phyloP scores from a whole-genome alignment of 2,797 vertebrate genomes.

The Caiman crocodilus region DNA sequence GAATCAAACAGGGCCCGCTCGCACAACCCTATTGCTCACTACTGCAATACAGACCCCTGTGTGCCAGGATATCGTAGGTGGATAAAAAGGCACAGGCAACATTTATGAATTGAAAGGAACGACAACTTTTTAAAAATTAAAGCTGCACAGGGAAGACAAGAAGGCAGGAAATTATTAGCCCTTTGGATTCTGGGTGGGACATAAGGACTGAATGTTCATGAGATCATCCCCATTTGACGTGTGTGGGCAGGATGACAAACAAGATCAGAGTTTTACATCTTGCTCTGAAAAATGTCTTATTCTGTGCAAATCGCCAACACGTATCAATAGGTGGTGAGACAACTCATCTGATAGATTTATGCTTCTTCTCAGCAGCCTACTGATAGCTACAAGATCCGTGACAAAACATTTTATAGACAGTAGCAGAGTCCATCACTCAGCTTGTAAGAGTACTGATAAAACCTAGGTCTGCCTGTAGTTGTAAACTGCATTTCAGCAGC shows the following conservation, averaged over 20 bases:
- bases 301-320: constrained; percentile 64
- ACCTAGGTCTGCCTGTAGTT: neutral
- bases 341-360: constrained; percentile 40
- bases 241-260: constrained; percentile 67
- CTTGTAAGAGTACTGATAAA: constrained; percentile 5
- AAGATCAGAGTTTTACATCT: constrained; percentile 58
- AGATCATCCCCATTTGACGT: constrained; percentile 39
- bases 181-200: neutral
- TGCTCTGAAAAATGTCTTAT: constrained; percentile 55
- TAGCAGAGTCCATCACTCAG: constrained; percentile 25
- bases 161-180: neutral
- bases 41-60: neutral
- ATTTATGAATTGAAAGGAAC: rapidly evolving
- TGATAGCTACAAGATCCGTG: constrained; percentile 51
- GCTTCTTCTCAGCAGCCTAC: constrained; percentile 62
- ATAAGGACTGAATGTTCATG: neutral
- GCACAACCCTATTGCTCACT: neutral
- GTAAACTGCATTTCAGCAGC: neutral
- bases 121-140: too few species aligned
- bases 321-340: constrained; percentile 64
- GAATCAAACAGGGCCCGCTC: too few species aligned
- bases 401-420: constrained; percentile 67
- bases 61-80: neutral
- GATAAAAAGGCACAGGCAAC: rapidly evolving
- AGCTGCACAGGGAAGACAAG: neutral